Evolutionary conservation across 1,140 invertebrate species (phyloP), one percentile per base, ranked within the genome.

Genomic region (Platyscapa corneri): DNA sequence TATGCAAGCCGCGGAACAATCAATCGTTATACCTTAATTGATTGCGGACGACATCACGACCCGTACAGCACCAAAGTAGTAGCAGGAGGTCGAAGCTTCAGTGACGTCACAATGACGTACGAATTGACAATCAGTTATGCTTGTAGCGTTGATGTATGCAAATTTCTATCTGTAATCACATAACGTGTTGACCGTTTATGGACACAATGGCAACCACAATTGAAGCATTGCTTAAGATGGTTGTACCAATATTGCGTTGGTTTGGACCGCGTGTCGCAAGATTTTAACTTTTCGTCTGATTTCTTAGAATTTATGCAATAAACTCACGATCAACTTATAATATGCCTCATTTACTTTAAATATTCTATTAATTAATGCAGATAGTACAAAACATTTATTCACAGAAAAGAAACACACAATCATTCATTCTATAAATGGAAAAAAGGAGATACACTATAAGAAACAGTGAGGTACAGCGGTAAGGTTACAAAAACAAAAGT

Each of bases 81-180:
- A 88, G 87, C 87, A 27, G 56, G 77, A 37, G 34, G 32, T 20
- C 39, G 72, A 75, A 87, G 88, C 89, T 89, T 89, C 90, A 91
- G 88, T 90, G 90, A 92, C 90, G 90, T 92, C 90, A 92, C 92
- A 92, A 92, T 93, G 92, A 93, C 91, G 89, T 88, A 90, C 90
- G 90, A 89, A 93, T 93, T 92, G 91, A 92, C 92, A 93, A 93
- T 93, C 92, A 93, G 92, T 91, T 89, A 88, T 90, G 91, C 91
- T 93, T 93, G 92, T 93, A 87, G 89, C 89, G 90, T 90, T 91
- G 90, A 92, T 93, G 90, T 90, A 93, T 93, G 91, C 91, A 93
- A 92, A 93, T 92, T 87, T 88, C 46, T 23, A 30, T 20, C 10
- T 30, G 27, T 42, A 42, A 74, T 42, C 23, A 32, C 37, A 0